Conservation (phyloP, 2,888 invertebrate species). For the Nomada fabriciana region DNA sequence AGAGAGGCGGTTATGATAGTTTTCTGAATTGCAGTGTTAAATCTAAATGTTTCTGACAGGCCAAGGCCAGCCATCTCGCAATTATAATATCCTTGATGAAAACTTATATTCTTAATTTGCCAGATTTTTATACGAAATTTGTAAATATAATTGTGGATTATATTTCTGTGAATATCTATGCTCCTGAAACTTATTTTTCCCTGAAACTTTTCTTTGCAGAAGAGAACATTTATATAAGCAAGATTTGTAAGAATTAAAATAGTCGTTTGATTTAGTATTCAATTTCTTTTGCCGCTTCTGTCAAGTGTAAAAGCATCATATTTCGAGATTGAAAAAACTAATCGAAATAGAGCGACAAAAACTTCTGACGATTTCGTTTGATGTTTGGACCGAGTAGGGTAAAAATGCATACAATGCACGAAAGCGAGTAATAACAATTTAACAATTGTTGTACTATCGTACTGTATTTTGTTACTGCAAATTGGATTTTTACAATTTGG, state of each 20-base stretch:
- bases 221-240: no score
- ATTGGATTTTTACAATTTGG: slow-evolving; percentile 11
- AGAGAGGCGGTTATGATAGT: slow-evolving; percentile 10
- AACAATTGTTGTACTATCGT: neutral
- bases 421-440: neutral
- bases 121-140: no score
- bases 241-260: no score
- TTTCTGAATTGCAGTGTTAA: neutral
- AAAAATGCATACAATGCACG: neutral
- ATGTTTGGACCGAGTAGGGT: neutral
- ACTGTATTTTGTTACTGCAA: neutral
- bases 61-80: neutral
- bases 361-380: neutral
- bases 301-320: neutral
- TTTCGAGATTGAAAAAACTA: neutral
- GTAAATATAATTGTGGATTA: no score
- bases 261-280: no score
- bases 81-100: neutral
- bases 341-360: neutral
- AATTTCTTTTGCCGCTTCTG: neutral
- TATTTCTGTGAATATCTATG: no score
- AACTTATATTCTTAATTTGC: no score
- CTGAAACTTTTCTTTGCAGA: no score
- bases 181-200: no score
- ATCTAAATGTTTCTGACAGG: neutral